These are phyloP conservation scores for Phrynocephalus guinanensis DNA, from an alignment of 2,797 vertebrate species.

Conservation along the genomic window DNA sequence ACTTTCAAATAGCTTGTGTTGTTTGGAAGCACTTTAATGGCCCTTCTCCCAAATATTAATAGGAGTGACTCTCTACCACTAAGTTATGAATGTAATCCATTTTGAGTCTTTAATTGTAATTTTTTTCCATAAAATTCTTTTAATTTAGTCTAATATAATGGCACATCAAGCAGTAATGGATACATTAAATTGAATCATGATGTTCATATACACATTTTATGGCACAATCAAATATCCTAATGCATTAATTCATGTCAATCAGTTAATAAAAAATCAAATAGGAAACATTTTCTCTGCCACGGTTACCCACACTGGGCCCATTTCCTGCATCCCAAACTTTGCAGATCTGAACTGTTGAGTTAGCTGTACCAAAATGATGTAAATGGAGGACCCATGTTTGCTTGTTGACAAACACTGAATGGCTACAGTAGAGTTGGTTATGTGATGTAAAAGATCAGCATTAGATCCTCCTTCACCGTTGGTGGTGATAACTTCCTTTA, in stretches of 20 bases:
- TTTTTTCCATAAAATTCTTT: slow-evolving; percentile 87
- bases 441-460: neutral
- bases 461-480: neutral
- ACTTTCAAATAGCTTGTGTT: slow-evolving; percentile 56
- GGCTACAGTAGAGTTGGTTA: rapidly evolving
- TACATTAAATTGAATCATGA: slow-evolving; percentile 88
- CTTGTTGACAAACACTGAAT: rapidly evolving
- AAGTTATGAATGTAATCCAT: slow-evolving; percentile 86
- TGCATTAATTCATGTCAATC: slow-evolving; percentile 87
- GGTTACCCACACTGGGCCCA: slow-evolving; percentile 64
- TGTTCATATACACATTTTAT: slow-evolving; percentile 87
- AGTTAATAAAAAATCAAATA: slow-evolving; percentile 86
- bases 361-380: neutral
- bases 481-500: neutral
- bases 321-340: slow-evolving; percentile 61
- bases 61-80: slow-evolving; percentile 76
- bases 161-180: slow-evolving; percentile 86
- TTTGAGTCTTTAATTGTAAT: slow-evolving; percentile 85
- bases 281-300: slow-evolving; percentile 78
- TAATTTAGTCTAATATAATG: slow-evolving; percentile 88
- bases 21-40: slow-evolving; percentile 76
- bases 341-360: slow-evolving; percentile 53
- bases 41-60: slow-evolving; percentile 81
- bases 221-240: slow-evolving; percentile 86
- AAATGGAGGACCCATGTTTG: rapidly evolving